Conservation (phyloP, 2,113 vertebrate genomes). For the Festucalex cinctus region DNA sequence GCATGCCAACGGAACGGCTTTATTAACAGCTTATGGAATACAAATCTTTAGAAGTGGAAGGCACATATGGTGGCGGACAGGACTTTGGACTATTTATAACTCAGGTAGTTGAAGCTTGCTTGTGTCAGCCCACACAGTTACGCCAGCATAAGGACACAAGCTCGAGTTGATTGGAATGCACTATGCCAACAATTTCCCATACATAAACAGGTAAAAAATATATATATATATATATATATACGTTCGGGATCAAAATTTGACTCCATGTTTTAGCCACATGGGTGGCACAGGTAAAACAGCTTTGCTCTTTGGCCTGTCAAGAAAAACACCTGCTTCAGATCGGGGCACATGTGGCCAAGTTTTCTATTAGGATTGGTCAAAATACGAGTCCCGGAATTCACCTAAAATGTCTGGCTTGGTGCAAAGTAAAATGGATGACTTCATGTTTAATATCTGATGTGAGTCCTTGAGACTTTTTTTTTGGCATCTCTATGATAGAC, state of each 20-base stretch:
- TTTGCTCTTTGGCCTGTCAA: no score
- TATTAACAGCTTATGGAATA: conserved; percentile 14
- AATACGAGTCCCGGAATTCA: background rate
- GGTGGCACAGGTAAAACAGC: no score
- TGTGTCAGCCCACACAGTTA: background rate
- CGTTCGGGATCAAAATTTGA: no score
- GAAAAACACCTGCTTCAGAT: no score
- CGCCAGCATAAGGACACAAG: background rate
- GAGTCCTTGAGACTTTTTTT: no score
- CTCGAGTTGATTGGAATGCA: background rate
- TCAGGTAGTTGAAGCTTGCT: background rate
- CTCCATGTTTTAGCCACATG: no score
- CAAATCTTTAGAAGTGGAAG: conserved; percentile 9
- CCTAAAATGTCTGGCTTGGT: background rate
- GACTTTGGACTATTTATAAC: background rate
- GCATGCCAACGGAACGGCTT: conserved; percentile 14
- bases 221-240: no score
- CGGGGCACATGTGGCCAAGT: background rate
- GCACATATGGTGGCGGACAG: background rate
- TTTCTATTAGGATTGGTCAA: background rate
- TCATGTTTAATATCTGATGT: no score
- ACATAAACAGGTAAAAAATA: no score
- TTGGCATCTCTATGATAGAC: no score
- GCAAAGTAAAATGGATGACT: no score
- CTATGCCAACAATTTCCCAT: no score